Evolutionary conservation across 2,888 invertebrate genomes (phyloP).

Genomic region (Drosophila mettleri): DNA sequence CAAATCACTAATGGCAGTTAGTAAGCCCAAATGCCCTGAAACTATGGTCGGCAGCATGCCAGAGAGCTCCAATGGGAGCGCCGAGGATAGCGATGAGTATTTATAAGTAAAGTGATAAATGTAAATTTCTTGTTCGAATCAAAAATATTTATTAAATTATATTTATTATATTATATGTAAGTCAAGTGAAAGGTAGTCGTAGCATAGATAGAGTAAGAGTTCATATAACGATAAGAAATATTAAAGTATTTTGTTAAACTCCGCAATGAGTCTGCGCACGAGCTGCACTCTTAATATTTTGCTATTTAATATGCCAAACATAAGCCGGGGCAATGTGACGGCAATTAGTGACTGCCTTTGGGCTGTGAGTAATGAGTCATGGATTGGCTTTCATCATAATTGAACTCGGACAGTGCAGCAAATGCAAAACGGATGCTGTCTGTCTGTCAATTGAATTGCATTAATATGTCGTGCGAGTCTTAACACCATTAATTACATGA

Average conservation of each 20-base stretch:
- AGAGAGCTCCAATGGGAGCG: conserved; percentile 24
- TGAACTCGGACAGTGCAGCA: conserved; percentile 69
- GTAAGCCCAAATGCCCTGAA: conserved; percentile 47
- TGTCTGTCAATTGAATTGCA: conserved; percentile 69
- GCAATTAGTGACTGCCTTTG: conserved; percentile 53
- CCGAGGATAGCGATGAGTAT: conserved; percentile 28
- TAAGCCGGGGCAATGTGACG: conserved; percentile 23
- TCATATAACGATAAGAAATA: neutral
- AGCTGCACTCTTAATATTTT: too few relatives aligned
- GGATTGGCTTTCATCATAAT: conserved; percentile 64
- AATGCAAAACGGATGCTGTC: conserved; percentile 60
- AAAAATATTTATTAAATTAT: neutral
- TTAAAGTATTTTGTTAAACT: too few relatives aligned
- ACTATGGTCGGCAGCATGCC: conserved; percentile 48
- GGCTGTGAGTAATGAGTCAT: conserved; percentile 4
- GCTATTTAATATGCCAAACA: conserved; percentile 52
- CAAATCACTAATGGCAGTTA: conserved; percentile 27
- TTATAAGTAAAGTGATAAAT: conserved; percentile 2
- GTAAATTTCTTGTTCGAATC: conserved; percentile 3
- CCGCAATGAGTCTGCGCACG: too few relatives aligned
- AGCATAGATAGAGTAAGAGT: too few relatives aligned
- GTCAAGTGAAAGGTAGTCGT: too few relatives aligned
- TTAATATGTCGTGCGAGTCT: conserved; percentile 72
- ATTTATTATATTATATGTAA: too few relatives aligned
- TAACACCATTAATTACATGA: conserved; percentile 75